Conservation (phyloP, 2,888 invertebrate genomes). For the Apamea crenata region DNA sequence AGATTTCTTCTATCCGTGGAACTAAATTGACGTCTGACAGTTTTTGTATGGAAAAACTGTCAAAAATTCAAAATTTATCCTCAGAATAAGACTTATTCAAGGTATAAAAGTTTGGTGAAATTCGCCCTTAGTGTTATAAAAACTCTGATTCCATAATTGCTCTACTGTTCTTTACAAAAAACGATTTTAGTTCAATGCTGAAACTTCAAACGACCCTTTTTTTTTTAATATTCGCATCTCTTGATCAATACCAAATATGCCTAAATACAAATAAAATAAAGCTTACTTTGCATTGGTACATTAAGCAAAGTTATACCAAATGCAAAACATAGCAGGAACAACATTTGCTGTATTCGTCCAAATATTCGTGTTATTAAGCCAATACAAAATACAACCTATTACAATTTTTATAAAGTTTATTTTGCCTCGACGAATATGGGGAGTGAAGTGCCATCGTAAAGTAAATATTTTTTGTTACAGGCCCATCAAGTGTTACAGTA, state of each 20-base stretch:
- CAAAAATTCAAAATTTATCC: too few species aligned
- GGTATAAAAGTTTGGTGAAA: too few species aligned
- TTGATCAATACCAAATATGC: not conserved
- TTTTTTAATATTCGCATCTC: too few species aligned
- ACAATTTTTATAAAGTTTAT: accelerated
- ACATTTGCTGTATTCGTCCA: not conserved
- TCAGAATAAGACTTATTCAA: too few species aligned
- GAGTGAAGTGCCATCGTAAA: not conserved
- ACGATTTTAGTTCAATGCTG: not conserved
- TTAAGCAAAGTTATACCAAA: not conserved
- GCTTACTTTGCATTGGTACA: not conserved
- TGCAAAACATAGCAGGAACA: not conserved
- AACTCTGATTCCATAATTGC: not conserved
- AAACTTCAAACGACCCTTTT: too few species aligned
- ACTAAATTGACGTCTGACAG: too few species aligned
- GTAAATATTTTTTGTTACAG: conserved; percentile 69
- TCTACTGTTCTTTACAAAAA: not conserved
- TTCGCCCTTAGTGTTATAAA: too few species aligned
- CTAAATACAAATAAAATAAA: not conserved
- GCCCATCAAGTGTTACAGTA: conserved; percentile 85
- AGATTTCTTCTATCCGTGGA: too few species aligned
- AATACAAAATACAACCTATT: not conserved
- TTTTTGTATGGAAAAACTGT: too few species aligned
- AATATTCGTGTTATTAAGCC: not conserved
- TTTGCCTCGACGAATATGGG: not conserved